A percentile compares a stretch with the other conserved stretches of the same genome.
phyloP scores from a whole-genome alignment of 2,888 invertebrate genomes.

The Sphaerophoria taeniata region DNA sequence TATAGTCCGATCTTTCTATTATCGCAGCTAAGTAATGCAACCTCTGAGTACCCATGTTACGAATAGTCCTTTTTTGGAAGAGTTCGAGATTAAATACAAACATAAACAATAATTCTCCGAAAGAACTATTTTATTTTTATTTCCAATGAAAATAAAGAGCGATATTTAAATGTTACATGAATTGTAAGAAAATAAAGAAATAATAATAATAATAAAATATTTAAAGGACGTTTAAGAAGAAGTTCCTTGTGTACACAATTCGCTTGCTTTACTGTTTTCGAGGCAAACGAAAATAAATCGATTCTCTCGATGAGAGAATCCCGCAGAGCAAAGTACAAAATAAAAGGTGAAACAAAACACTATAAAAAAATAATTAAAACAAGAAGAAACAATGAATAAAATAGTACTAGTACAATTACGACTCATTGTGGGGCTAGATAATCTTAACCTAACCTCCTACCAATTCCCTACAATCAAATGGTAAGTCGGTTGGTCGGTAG shows the following conservation, averaged over 20 bases:
- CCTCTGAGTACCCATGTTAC: too few species aligned
- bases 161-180: slow-evolving; percentile 51
- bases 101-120: too few species aligned
- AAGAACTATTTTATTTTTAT: too few species aligned
- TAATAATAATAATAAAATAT: slow-evolving; percentile 67
- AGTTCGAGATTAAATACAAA: too few species aligned
- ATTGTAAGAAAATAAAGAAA: slow-evolving; percentile 36
- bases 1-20: too few species aligned
- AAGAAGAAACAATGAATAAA: slow-evolving; percentile 65
- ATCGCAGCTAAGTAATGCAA: too few species aligned
- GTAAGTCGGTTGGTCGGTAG: neutral
- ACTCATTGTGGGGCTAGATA: slow-evolving; percentile 63
- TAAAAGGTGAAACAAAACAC: slow-evolving; percentile 48
- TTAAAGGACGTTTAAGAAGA: slow-evolving; percentile 34
- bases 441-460: too few species aligned
- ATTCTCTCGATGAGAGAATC: slow-evolving; percentile 20
- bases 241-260: slow-evolving; percentile 39
- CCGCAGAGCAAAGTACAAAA: slow-evolving; percentile 10
- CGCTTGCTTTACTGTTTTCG: slow-evolving; percentile 10
- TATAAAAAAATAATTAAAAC: slow-evolving; percentile 56
- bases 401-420: slow-evolving; percentile 69
- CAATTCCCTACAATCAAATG: slow-evolving; percentile 40
- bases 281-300: slow-evolving; percentile 3
- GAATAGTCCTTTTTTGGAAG: too few species aligned
- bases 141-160: slow-evolving; percentile 48